Conservation (phyloP, 2,797 vertebrate species). For the Hemitrygon akajei region DNA sequence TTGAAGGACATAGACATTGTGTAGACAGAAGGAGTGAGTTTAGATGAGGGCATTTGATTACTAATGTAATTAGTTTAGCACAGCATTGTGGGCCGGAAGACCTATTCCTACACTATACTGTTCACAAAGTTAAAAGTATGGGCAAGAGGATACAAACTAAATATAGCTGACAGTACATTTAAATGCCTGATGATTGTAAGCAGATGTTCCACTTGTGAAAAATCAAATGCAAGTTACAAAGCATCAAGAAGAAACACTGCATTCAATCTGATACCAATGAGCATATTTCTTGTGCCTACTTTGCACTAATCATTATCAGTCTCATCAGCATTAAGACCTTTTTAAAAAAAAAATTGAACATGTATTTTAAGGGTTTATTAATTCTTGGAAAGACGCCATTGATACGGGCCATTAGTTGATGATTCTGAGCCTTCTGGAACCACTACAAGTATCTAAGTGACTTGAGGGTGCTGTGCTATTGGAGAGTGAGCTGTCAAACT, state of each 20-base stretch:
- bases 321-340: background rate
- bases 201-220: background rate
- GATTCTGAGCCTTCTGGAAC: background rate
- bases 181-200: background rate
- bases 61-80: too few species aligned
- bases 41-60: too few species aligned
- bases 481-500: background rate
- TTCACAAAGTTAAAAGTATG: background rate
- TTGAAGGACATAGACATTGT: too few species aligned
- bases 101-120: too few species aligned
- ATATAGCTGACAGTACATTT: background rate
- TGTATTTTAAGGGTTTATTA: background rate
- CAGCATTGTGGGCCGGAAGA: too few species aligned
- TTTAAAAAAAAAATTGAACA: background rate
- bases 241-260: too few species aligned
- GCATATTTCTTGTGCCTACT: background rate
- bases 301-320: background rate
- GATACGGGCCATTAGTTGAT: background rate
- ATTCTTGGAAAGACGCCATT: background rate
- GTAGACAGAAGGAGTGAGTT: too few species aligned
- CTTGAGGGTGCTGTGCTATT: background rate
- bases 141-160: background rate
- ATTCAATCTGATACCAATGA: background rate
- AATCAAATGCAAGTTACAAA: background rate
- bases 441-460: background rate